These are phyloP conservation scores for Synodontis membranacea DNA, from an alignment of 2,113 vertebrate species.

Conservation along the genomic window DNA sequence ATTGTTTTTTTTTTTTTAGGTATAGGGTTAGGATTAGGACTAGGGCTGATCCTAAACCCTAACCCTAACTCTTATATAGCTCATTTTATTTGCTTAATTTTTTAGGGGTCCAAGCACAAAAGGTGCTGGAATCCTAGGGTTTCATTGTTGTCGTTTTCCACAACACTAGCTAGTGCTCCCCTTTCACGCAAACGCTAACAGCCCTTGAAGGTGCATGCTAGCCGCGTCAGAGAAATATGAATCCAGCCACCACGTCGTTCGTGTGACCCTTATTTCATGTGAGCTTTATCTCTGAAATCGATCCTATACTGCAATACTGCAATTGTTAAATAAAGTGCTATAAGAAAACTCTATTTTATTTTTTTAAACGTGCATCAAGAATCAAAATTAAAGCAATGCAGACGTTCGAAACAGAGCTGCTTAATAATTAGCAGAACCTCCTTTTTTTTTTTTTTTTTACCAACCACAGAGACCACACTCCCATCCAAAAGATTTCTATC, in stretches of 20 bases:
- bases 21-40: too few relatives aligned
- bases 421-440: not conserved
- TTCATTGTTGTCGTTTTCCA: not conserved
- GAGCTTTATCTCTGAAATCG: not conserved
- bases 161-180: not conserved
- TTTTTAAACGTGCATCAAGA: too few relatives aligned
- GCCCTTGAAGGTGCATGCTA: not conserved
- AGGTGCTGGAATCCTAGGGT: not conserved
- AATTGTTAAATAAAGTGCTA: not conserved
- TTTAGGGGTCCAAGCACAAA: not conserved
- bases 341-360: not conserved
- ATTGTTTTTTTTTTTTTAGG: too few relatives aligned
- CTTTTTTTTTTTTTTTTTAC: not conserved
- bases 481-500: not conserved
- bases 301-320: not conserved
- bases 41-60: too few relatives aligned
- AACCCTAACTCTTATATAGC: too few relatives aligned
- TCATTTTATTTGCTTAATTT: not conserved
- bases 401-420: not conserved
- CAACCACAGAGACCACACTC: not conserved
- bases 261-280: not conserved
- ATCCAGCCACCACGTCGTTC: not conserved
- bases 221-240: not conserved
- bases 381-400: too few relatives aligned
- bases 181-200: not conserved